These are phyloP conservation scores for Galleria mellonella DNA, from an alignment of 1,140 invertebrate genomes.

Conservation along the genomic window DNA sequence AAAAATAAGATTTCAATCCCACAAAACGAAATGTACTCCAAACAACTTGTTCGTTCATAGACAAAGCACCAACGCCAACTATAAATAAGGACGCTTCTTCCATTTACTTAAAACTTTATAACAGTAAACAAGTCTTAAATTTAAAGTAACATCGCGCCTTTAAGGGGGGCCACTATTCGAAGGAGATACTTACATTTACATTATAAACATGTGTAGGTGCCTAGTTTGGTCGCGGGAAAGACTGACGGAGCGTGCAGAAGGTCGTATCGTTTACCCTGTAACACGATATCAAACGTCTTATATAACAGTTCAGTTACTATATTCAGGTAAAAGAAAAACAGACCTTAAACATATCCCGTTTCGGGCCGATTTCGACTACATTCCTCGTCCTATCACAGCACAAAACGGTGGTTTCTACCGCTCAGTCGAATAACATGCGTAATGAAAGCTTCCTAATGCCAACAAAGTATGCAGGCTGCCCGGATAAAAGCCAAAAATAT, in stretches of 20 bases:
- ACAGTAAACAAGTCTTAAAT: too few species aligned
- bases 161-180: too few species aligned
- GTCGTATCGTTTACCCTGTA: constrained; percentile 60
- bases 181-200: constrained; percentile 3
- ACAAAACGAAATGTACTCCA: too few species aligned
- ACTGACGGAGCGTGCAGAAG: constrained; percentile 50
- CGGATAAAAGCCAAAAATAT: too few species aligned
- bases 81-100: too few species aligned
- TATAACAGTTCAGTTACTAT: constrained; percentile 38
- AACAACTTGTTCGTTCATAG: too few species aligned
- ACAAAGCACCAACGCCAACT: too few species aligned
- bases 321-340: constrained; percentile 24
- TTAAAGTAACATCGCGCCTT: too few species aligned
- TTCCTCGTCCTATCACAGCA: not conserved
- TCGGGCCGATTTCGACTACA: constrained; percentile 17
- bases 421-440: constrained; percentile 22
- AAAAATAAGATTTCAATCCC: too few species aligned
- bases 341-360: constrained; percentile 10
- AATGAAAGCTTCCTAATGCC: constrained; percentile 42
- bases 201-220: constrained; percentile 4
- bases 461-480: constrained; percentile 15
- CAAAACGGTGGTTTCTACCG: constrained; percentile 15
- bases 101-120: too few species aligned
- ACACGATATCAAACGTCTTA: constrained; percentile 52
- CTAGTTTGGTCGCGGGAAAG: constrained; percentile 48